Conservation (phyloP, 2,888 invertebrate species). For the Cyrtodaria siliqua region DNA sequence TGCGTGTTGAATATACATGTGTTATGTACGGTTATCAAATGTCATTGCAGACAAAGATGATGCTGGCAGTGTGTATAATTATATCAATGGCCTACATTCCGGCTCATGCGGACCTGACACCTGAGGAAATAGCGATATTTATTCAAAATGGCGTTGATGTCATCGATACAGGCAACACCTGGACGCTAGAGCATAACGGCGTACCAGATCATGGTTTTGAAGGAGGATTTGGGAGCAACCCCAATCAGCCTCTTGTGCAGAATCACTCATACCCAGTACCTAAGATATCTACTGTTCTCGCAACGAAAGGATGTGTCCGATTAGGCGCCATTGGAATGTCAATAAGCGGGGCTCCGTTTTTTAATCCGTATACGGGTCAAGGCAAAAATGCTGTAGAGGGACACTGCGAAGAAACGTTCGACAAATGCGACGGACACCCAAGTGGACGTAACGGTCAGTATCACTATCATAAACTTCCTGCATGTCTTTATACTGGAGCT, state of each 20-base stretch:
- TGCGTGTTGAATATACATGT: too few relatives aligned
- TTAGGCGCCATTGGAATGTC: constrained; percentile 58
- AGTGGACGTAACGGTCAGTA: constrained; percentile 30
- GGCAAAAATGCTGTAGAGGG: constrained; percentile 60
- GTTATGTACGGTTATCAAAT: too few relatives aligned
- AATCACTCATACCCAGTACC: constrained; percentile 47
- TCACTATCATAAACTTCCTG: constrained; percentile 57
- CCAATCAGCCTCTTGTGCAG: constrained; percentile 26
- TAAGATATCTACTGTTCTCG: constrained; percentile 22
- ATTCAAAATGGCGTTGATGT: constrained; percentile 21
- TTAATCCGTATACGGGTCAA: constrained; percentile 51
- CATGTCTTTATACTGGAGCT: constrained; percentile 32
- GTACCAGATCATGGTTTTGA: constrained; percentile 41
- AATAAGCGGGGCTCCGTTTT: constrained; percentile 54
- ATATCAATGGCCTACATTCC: too few relatives aligned
- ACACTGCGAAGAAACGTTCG: constrained; percentile 45
- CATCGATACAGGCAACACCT: constrained; percentile 8
- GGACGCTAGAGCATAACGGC: constrained; percentile 28
- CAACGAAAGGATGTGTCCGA: constrained; percentile 46
- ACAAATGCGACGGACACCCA: constrained; percentile 55
- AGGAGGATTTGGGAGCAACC: constrained; percentile 43
- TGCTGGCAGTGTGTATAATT: too few relatives aligned
- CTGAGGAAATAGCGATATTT: constrained; percentile 31
- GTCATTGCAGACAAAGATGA: too few relatives aligned
- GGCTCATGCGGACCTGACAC: constrained; percentile 8